These are phyloP conservation scores for Champsocephalus esox DNA, from an alignment of 2,797 vertebrate species.

Conservation along the genomic window DNA sequence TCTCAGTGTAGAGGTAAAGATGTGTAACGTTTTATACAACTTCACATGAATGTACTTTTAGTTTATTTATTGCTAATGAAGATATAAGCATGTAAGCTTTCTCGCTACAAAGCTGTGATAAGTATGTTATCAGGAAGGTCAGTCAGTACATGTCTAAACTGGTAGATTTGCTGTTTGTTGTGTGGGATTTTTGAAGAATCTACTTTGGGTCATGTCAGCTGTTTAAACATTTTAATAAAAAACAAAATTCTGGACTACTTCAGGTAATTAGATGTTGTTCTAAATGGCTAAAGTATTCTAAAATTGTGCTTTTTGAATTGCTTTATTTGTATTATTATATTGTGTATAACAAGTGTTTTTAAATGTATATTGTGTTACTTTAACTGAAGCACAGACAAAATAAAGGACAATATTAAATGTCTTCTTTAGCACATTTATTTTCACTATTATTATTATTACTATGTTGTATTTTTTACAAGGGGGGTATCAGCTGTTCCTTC, in stretches of 20 bases:
- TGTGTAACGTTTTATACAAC: neutral
- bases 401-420: too few relatives aligned
- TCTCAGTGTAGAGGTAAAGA: neutral
- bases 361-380: too few relatives aligned
- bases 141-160: neutral
- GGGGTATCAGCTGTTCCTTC: neutral
- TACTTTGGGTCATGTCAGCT: neutral
- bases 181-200: neutral
- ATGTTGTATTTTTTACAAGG: too few relatives aligned
- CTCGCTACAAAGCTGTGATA: neutral
- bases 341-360: too few relatives aligned
- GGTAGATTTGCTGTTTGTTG: neutral
- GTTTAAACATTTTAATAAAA: neutral
- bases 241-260: neutral
- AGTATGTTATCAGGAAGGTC: conserved; percentile 6
- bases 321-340: too few relatives aligned
- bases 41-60: neutral
- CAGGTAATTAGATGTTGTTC: neutral
- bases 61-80: conserved; percentile 18
- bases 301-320: too few relatives aligned
- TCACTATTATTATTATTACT: too few relatives aligned
- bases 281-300: neutral
- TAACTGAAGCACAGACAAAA: too few relatives aligned
- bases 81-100: neutral
- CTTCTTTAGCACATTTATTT: too few relatives aligned